Base-by-base conservation (phyloP, 2,888 invertebrate species). In the Drosophila yooni region DNA sequence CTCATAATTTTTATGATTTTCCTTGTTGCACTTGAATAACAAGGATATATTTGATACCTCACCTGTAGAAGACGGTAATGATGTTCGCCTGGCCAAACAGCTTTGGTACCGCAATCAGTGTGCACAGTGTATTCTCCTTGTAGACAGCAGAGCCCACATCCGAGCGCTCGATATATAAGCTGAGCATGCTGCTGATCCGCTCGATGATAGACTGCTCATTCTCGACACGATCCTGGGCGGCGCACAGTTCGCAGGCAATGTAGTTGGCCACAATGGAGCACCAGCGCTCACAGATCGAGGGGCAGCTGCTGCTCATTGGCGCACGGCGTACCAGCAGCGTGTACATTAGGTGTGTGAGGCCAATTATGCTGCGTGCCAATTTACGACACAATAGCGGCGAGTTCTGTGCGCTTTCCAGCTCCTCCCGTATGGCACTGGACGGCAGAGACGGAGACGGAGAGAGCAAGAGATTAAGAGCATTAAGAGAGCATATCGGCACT, bases 201-300 rank as follows among this genome's bases (percentile, higher is more conserved):
- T 84, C 81, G 5, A 88, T 67, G n/a, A 91, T 74, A 27, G 64
- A 56, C 18, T 82, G 60, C 33, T 91, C 81, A 27, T 43, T 63
- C 31, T 91, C 88, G 3, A 78, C 67, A 21, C 71, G 67, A 0
- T 79, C 78, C 51, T 80, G 82, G 2, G 90, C 88, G 8, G 76
- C 78, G 13, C 86, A 80, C 50, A 90, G 59, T 60, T 90, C 91
- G 52, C 89, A 90, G 50, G 88, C 85, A 59, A 88, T 88, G 50
- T 90, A 90, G 46, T 79, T 80, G 33, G 86, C 85, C n/a, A 90
- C 78, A 46, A 91, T 81, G 36, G 78, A 79, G 53, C 85, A 80
- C 74, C 91, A 85, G 18, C 85, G 82, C 31, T 83, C 84, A 13
- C 76, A 66, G 33, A 75, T 79, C 40, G 33, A 21, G 5, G 36